These are phyloP conservation scores for Hypena proboscidalis DNA, from an alignment of 2,888 invertebrate genomes.

Conservation along the genomic window DNA sequence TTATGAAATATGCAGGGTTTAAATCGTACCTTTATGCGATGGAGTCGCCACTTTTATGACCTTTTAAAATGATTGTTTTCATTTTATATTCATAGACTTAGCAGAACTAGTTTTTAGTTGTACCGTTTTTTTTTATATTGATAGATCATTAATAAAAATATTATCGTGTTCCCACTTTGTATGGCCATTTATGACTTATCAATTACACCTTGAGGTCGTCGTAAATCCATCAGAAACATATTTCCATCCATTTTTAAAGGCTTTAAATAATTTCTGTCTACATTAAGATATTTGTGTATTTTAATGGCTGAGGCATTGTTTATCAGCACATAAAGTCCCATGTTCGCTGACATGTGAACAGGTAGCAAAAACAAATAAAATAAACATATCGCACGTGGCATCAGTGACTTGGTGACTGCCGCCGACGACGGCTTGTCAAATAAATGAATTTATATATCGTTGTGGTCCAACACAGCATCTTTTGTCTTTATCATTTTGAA, in stretches of 20 bases:
- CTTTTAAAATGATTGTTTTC: conserved; percentile 35
- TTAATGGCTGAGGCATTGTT: too few relatives aligned
- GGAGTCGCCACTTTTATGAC: conserved; percentile 40
- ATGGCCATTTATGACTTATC: too few relatives aligned
- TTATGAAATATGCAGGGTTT: conserved; percentile 59
- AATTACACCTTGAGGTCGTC: too few relatives aligned
- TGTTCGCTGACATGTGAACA: conserved; percentile 20
- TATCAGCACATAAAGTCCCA: conserved; percentile 3
- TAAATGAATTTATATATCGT: conserved; percentile 12
- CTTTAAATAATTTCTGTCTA: too few relatives aligned
- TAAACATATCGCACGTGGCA: conserved; percentile 42
- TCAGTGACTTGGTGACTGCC: conserved; percentile 13
- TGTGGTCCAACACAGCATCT: conserved; percentile 9
- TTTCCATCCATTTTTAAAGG: too few relatives aligned
- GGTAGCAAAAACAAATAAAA: conserved; percentile 46
- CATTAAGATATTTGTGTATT: too few relatives aligned
- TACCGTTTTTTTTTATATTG: conserved; percentile 3
- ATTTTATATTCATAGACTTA: conserved; percentile 27
- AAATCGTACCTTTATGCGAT: conserved; percentile 46
- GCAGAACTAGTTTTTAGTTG: not conserved
- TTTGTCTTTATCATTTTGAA: conserved; percentile 3
- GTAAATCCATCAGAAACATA: too few relatives aligned
- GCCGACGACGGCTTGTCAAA: conserved; percentile 19
- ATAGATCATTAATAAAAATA: not conserved
- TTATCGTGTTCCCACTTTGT: too few relatives aligned